Percentiles rank a stretch among this genome's conserved stretches.
Conservation (phyloP, 2,797 vertebrate genomes). For the Rhabdomys pumilio region DNA sequence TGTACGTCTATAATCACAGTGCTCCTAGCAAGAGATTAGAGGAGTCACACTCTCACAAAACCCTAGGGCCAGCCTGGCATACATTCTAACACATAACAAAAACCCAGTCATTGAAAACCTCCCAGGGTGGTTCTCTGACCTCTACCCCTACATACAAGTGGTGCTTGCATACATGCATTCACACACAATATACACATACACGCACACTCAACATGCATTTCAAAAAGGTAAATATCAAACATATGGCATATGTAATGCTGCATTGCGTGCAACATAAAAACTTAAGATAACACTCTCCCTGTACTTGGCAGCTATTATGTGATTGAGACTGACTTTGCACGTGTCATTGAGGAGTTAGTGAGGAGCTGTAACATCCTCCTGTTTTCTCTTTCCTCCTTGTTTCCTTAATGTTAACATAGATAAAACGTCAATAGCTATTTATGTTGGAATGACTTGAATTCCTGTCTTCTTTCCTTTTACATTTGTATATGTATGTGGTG, state of each 20-base stretch:
- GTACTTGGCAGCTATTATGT: conserved; percentile 17
- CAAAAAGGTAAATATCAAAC: background rate
- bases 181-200: background rate
- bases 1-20: too few species aligned
- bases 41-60: background rate
- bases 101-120: background rate
- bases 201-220: background rate
- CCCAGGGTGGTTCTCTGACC: background rate
- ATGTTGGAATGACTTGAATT: background rate
- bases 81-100: background rate
- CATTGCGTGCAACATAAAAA: background rate
- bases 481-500: background rate
- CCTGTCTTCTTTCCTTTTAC: background rate
- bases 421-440: background rate
- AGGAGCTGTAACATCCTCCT: background rate
- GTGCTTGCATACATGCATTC: background rate
- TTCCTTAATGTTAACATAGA: background rate
- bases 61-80: background rate
- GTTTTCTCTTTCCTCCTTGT: background rate
- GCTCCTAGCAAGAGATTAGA: background rate
- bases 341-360: background rate
- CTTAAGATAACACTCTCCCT: background rate
- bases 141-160: background rate
- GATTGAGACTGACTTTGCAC: background rate
- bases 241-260: background rate